Base-by-base conservation (phyloP, 1,140 invertebrate genomes). In the Lepidurus arcticus region DNA sequence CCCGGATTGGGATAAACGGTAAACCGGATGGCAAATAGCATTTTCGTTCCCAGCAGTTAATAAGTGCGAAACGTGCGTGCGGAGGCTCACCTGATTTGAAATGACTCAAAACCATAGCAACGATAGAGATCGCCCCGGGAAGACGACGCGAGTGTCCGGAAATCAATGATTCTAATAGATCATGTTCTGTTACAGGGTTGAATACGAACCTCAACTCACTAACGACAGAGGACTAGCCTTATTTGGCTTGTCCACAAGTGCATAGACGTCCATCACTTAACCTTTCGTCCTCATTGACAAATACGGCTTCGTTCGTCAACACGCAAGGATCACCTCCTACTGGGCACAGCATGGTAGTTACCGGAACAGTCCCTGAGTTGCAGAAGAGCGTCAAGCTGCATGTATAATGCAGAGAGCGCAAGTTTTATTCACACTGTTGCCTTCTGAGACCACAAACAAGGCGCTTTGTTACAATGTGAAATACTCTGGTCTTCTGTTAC, bases 91-190 rank as follows among this genome's bases (percentile, higher is more conserved):
- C 53, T 65, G 53, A 65, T 65, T 65, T 65, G 16, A 65, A 65
- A 16, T 21, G 53, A 65, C 21, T 65, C 53, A 21, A 65, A 65
- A 3, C 53, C 53, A 65, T 65, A 65, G 53, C 53, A 65, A 65
- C 53, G n/a, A 65, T 21, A 7, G 53, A 65, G 2, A 65, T 65
- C n/a, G 53, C 16, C 16, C 34, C 53, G 53, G 21, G 16, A 65
- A 16, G 53, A 21, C 16, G 21, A 65, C 16, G 53, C 7, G 4
- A 3, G 53, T 65, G 53, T 65, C 13, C 53, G 53, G 53, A 65
- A 65, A 65, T 65, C 53, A 65, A 65, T 65, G 53, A 65, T 65
- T 21, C 53, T 65, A n/a, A 21, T 65, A 65, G 53, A 65, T 65
- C 53, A 65, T 65, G 53, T 65, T 21, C 53, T 65, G 21, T 0